A percentile compares a stretch with the other conserved stretches of the same genome.
Evolutionary conservation across 1,140 invertebrate genomes (phyloP).

Genomic region (Hirudo medicinalis): DNA sequence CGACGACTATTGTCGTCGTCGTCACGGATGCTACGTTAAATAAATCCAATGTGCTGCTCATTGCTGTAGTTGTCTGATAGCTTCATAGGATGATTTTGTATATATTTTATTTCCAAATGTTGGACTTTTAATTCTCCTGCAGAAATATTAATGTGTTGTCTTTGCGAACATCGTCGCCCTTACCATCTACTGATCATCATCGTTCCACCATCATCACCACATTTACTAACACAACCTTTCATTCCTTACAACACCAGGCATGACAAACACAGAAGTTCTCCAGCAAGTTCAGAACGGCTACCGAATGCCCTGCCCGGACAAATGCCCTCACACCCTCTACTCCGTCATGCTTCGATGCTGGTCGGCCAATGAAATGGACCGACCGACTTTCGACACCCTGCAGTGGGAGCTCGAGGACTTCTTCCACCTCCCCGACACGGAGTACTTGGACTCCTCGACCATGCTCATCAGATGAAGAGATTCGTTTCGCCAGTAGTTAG

Average conservation of each 20-base stretch:
- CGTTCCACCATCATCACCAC: too few species aligned
- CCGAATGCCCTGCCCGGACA: slow-evolving; percentile 67
- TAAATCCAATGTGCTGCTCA: too few species aligned
- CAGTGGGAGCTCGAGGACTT: slow-evolving; percentile 94
- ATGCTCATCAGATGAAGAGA: neutral
- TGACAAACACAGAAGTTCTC: slow-evolving; percentile 67
- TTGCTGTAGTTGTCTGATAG: too few species aligned
- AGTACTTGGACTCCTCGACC: slow-evolving; percentile 47
- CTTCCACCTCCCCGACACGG: slow-evolving; percentile 80
- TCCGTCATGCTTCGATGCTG: slow-evolving; percentile 43
- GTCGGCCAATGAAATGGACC: slow-evolving; percentile 62
- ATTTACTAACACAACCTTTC: neutral
- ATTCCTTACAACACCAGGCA: slow-evolving; percentile 26
- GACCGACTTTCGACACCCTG: slow-evolving; percentile 94
- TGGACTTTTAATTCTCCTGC: too few species aligned
- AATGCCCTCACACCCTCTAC: slow-evolving; percentile 74
- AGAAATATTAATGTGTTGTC: too few species aligned
- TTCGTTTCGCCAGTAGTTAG: neutral
- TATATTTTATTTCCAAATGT: too few species aligned
- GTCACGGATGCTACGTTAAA: too few species aligned
- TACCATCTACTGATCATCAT: too few species aligned
- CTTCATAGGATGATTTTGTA: too few species aligned
- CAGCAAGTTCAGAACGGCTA: slow-evolving; percentile 88
- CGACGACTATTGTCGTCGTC: too few species aligned
- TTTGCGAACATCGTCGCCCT: too few species aligned